Percentiles rank a stretch among this genome's conserved stretches.
Evolutionary conservation across 2,888 invertebrate genomes (phyloP).

Genomic region (Cataglyphis cursor): DNA sequence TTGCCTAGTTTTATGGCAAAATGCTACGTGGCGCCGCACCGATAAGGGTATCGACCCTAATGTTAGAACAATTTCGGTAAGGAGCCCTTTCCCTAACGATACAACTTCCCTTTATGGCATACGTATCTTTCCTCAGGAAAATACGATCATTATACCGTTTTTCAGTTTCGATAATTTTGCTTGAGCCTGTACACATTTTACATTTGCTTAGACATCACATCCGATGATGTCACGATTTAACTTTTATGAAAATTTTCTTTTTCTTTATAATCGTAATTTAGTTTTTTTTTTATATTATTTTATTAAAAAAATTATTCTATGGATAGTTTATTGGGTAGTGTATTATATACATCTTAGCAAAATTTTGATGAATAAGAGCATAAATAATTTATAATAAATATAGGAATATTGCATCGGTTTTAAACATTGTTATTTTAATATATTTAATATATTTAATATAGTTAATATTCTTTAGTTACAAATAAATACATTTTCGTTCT

Average conservation of each 20-base stretch:
- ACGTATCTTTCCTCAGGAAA: neutral
- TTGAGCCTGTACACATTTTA: neutral
- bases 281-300: neutral
- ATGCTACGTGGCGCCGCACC: slow-evolving; percentile 70
- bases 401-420: neutral
- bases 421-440: neutral
- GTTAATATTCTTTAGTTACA: neutral
- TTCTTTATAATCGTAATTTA: neutral
- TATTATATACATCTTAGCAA: neutral
- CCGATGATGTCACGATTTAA: neutral
- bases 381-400: slow-evolving; percentile 16
- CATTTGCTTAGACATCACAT: neutral
- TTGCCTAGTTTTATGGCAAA: slow-evolving; percentile 78
- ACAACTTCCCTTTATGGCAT: slow-evolving; percentile 18
- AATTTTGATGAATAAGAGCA: neutral
- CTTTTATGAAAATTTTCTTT: neutral
- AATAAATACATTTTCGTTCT: neutral
- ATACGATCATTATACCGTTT: neutral
- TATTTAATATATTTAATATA: no score
- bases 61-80: slow-evolving; percentile 31
- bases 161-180: neutral
- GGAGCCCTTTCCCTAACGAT: neutral
- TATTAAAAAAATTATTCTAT: neutral
- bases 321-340: neutral
- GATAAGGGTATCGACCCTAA: slow-evolving; percentile 79